Conservation (phyloP, 2,113 vertebrate genomes). For the Archocentrus centrarchus region DNA sequence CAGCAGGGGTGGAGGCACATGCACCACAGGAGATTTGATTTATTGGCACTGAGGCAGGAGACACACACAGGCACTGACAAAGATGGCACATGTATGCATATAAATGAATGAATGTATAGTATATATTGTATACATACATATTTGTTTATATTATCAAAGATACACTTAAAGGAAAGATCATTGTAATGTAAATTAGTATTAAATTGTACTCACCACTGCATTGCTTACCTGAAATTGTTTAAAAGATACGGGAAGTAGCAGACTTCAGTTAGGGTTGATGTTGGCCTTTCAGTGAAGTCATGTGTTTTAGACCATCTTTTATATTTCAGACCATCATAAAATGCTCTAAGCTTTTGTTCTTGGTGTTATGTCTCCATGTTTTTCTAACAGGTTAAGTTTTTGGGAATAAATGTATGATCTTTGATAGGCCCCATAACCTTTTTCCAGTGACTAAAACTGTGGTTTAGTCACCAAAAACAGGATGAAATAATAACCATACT, state of each 20-base stretch:
- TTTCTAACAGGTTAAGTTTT: not conserved
- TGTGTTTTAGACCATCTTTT: not conserved
- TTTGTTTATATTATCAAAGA: not conserved
- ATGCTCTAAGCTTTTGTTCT: too few relatives aligned
- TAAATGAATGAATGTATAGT: not conserved
- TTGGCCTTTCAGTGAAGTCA: not conserved
- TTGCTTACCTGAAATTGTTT: not conserved
- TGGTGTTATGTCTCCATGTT: not conserved
- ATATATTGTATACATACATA: not conserved
- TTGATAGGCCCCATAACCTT: not conserved
- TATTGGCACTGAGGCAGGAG: slow-evolving; percentile 76
- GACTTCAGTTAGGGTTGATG: too few relatives aligned
- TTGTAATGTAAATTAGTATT: rapidly evolving
- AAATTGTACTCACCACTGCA: not conserved
- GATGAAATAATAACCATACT: not conserved
- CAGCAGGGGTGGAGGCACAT: slow-evolving; percentile 88
- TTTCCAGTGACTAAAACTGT: not conserved
- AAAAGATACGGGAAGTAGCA: too few relatives aligned
- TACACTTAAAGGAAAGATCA: not conserved
- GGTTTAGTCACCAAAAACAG: too few relatives aligned
- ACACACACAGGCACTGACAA: slow-evolving; percentile 48
- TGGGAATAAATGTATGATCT: rapidly evolving
- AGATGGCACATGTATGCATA: slow-evolving; percentile 7
- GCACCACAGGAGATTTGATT: slow-evolving; percentile 85
- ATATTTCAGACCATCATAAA: rapidly evolving